Evolutionary conservation across 2,113 vertebrate species (phyloP).

Genomic region (Nannobrachium achirus): DNA sequence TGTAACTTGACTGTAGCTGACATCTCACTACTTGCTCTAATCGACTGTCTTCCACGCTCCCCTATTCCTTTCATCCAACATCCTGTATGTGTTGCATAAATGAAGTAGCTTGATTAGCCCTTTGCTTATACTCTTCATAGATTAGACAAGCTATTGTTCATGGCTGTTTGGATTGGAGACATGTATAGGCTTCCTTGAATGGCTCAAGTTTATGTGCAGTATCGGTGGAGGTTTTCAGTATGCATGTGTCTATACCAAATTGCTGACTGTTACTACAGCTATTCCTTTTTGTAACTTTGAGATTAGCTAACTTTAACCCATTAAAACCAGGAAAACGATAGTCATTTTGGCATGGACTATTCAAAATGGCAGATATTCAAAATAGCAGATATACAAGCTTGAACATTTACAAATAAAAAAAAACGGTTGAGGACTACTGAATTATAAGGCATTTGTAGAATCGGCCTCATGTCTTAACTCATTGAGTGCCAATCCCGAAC

Average conservation of each 20-base stretch:
- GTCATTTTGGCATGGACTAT: too few relatives aligned
- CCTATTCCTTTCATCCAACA: constrained; percentile 37
- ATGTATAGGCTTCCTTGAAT: constrained; percentile 17
- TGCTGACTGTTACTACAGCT: constrained; percentile 6
- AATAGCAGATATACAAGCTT: too few relatives aligned
- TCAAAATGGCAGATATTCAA: too few relatives aligned
- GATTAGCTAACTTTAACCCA: constrained; percentile 14
- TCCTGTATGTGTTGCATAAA: constrained; percentile 1
- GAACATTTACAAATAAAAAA: too few relatives aligned
- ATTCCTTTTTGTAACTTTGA: not conserved
- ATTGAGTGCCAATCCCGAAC: too few relatives aligned
- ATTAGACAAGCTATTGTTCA: constrained; percentile 9
- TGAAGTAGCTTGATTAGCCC: constrained; percentile 12
- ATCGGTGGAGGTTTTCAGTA: too few relatives aligned
- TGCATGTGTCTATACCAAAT: constrained; percentile 26
- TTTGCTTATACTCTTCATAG: not conserved
- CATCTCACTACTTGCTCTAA: not conserved
- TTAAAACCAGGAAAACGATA: constrained; percentile 6
- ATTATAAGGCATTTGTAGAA: too few relatives aligned
- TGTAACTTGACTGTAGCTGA: constrained; percentile 48
- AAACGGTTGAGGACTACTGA: too few relatives aligned
- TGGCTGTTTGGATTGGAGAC: not conserved
- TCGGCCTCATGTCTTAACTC: too few relatives aligned
- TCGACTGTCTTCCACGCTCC: constrained; percentile 23
- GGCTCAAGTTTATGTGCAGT: constrained; percentile 32